These are phyloP conservation scores for Glomeris maerens DNA, from an alignment of 1,140 invertebrate genomes.

Conservation along the genomic window DNA sequence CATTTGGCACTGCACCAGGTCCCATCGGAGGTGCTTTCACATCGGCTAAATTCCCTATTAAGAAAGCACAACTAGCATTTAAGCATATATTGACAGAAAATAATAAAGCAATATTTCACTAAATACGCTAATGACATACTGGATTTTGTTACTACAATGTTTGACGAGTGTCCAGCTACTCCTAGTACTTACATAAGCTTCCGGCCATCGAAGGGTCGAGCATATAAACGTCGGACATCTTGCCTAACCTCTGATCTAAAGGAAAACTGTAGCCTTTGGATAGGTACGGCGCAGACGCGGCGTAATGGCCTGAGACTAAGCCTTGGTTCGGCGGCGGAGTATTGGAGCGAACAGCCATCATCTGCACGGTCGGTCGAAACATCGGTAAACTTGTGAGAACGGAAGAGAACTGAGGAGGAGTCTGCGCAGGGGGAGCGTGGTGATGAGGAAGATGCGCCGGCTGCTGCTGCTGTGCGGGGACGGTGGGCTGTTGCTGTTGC, in stretches of 20 bases:
- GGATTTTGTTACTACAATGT: background rate
- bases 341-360: constrained; percentile 3
- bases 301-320: background rate
- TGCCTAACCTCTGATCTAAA: constrained; percentile 9
- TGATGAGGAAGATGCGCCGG: background rate
- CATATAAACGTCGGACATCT: constrained; percentile 2
- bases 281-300: background rate
- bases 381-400: constrained; percentile 6
- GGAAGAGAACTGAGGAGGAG: background rate
- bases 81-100: background rate
- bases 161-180: background rate
- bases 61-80: background rate
- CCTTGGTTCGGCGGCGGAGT: constrained; percentile 7
- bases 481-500: background rate
- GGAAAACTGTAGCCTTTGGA: constrained; percentile 10
- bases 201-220: background rate
- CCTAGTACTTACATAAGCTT: background rate
- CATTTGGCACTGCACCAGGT: background rate
- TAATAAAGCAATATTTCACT: background rate
- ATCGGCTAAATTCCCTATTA: background rate
- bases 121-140: background rate
- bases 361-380: constrained; percentile 9
- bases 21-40: background rate
- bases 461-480: background rate
- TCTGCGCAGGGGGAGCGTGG: background rate